A percentile compares a stretch with the other conserved stretches of the same genome.
These are phyloP conservation scores for Argya squamiceps DNA, from an alignment of 2,797 vertebrate species.

Conservation along the genomic window DNA sequence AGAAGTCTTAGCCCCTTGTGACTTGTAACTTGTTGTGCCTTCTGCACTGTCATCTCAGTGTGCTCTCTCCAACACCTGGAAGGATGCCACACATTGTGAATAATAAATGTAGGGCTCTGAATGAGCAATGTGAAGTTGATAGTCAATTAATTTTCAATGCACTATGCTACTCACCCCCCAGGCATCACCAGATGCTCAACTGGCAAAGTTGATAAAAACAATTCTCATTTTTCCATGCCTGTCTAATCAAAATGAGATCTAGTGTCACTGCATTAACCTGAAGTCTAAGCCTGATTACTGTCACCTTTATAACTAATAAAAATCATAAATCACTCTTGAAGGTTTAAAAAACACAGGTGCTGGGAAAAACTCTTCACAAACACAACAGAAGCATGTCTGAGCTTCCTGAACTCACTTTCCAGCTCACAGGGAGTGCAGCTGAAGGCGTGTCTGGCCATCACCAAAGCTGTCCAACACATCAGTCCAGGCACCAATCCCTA, in stretches of 20 bases:
- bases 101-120: neutral
- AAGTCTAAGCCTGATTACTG: neutral
- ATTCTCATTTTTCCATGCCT: neutral
- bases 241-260: slow-evolving; percentile 2
- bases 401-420: neutral
- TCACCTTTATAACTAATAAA: neutral
- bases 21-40: neutral
- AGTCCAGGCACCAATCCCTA: neutral
- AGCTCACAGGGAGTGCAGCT: neutral
- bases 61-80: neutral
- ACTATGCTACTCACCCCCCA: neutral
- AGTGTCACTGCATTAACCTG: neutral
- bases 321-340: neutral
- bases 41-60: neutral
- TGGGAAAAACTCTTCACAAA: neutral
- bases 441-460: neutral
- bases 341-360: neutral
- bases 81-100: neutral
- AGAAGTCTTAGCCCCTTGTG: neutral
- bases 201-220: neutral
- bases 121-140: slow-evolving; percentile 3
- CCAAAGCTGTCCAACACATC: neutral
- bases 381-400: neutral
- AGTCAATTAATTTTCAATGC: slow-evolving; percentile 35
- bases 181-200: slow-evolving; percentile 33